Conservation (phyloP, 2,888 invertebrate species). For the Tachina grossa region DNA sequence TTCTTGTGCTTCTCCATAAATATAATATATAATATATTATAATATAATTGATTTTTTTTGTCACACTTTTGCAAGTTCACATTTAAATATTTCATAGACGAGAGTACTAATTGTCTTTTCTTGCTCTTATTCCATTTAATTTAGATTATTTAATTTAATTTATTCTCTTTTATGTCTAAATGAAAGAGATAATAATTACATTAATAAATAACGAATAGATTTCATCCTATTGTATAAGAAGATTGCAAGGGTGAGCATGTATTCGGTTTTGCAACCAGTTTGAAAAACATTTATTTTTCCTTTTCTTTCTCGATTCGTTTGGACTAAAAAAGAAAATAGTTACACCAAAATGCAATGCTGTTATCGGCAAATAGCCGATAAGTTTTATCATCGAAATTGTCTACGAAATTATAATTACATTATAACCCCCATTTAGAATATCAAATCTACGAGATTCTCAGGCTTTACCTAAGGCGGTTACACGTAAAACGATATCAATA, state of each 20-base stretch:
- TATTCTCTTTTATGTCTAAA: conserved; percentile 24
- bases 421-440: too few species aligned
- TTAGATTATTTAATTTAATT: conserved; percentile 31
- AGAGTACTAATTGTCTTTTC: conserved; percentile 6
- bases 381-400: too few species aligned
- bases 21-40: conserved; percentile 18
- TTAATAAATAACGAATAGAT: conserved; percentile 54
- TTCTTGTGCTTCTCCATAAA: not conserved
- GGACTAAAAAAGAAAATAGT: too few species aligned
- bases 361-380: too few species aligned
- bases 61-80: not conserved
- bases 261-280: too few species aligned
- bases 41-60: conserved; percentile 7
- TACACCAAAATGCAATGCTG: too few species aligned
- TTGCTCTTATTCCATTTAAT: conserved; percentile 30
- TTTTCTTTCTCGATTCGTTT: too few species aligned
- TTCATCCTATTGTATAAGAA: conserved; percentile 49
- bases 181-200: conserved; percentile 41
- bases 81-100: conserved; percentile 19
- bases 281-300: too few species aligned
- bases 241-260: not conserved
- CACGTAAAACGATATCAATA: too few species aligned
- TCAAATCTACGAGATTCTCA: too few species aligned
- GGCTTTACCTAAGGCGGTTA: too few species aligned
- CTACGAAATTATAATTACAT: too few species aligned